A percentile compares a stretch with the other conserved stretches of the same genome.
These are phyloP conservation scores for Bovichtus variegatus DNA, from an alignment of 2,797 vertebrate genomes.

Conservation along the genomic window DNA sequence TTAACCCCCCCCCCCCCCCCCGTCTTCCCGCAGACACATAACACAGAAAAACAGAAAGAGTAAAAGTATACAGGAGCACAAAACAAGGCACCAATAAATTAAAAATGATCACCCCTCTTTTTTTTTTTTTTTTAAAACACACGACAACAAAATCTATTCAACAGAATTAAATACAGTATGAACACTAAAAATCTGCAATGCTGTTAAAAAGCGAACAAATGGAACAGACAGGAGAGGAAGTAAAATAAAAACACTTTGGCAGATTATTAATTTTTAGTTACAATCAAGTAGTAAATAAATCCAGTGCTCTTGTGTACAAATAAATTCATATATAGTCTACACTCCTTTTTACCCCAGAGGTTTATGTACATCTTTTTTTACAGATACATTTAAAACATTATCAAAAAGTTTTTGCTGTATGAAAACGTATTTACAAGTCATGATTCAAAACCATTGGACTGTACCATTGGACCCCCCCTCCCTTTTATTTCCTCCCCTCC, in stretches of 20 bases:
- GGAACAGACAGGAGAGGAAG: constrained; percentile 60
- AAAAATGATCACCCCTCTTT: constrained; percentile 80
- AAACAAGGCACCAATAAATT: constrained; percentile 92
- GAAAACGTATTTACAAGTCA: constrained; percentile 90
- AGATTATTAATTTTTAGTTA: constrained; percentile 91
- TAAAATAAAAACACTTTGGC: constrained; percentile 88
- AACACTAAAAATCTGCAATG: constrained; percentile 78
- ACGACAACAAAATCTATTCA: constrained; percentile 77
- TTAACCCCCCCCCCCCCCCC: neutral
- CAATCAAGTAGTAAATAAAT: constrained; percentile 92
- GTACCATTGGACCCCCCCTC: constrained; percentile 60
- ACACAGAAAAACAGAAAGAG: constrained; percentile 76
- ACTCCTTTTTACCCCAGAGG: constrained; percentile 79
- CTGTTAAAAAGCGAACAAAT: constrained; percentile 83
- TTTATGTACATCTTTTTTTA: constrained; percentile 87
- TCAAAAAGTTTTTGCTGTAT: constrained; percentile 87
- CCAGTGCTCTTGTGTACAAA: constrained; percentile 89
- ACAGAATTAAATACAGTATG: constrained; percentile 84
- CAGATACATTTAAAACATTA: constrained; percentile 90
- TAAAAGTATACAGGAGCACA: constrained; percentile 86
- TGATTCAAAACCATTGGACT: constrained; percentile 85
- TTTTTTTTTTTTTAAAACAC: constrained; percentile 62
- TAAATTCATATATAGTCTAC: constrained; percentile 88
- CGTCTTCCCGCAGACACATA: constrained; percentile 63
- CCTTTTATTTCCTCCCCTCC: constrained; percentile 52